Conservation (phyloP, 2,888 invertebrate genomes). For the Sarcophaga subvicina region DNA sequence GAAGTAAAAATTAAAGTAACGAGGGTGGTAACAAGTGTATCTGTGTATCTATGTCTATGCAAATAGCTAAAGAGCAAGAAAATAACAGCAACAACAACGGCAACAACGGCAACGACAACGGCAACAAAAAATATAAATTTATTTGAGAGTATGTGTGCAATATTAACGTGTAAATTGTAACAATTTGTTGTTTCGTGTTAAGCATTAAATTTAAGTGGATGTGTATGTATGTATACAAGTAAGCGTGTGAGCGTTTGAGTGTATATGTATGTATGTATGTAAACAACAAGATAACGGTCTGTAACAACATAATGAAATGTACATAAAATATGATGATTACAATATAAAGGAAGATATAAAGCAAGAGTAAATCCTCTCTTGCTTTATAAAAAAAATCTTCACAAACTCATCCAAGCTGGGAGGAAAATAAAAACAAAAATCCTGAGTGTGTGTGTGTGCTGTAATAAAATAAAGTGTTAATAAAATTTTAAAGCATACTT, state of each 20-base stretch:
- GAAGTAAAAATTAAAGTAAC: constrained; percentile 30
- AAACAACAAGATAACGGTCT: constrained; percentile 39
- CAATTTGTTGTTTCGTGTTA: constrained; percentile 37
- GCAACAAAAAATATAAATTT: not conserved
- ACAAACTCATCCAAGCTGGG: not conserved
- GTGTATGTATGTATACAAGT: not conserved
- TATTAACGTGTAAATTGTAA: constrained; percentile 51
- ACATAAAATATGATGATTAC: constrained; percentile 58
- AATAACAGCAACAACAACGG: not conserved
- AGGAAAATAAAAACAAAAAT: not conserved
- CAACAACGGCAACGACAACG: too few relatives aligned
- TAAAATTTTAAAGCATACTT: constrained; percentile 42
- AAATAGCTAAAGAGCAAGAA: constrained; percentile 28
- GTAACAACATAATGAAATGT: constrained; percentile 58
- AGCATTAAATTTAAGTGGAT: not conserved
- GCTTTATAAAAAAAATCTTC: not conserved
- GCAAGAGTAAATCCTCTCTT: not conserved
- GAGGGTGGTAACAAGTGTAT: constrained; percentile 23
- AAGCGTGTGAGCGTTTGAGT: too few relatives aligned
- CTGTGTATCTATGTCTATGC: not conserved
- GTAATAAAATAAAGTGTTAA: constrained; percentile 42
- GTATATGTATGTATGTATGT: not conserved
- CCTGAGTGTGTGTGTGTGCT: not conserved
- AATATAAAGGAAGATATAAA: constrained; percentile 9
- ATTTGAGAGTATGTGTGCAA: not conserved